Percentiles rank a stretch among this genome's conserved stretches.
Evolutionary conservation across 2,797 vertebrate genomes (phyloP).

Genomic region (Cirrhinus mrigala): DNA sequence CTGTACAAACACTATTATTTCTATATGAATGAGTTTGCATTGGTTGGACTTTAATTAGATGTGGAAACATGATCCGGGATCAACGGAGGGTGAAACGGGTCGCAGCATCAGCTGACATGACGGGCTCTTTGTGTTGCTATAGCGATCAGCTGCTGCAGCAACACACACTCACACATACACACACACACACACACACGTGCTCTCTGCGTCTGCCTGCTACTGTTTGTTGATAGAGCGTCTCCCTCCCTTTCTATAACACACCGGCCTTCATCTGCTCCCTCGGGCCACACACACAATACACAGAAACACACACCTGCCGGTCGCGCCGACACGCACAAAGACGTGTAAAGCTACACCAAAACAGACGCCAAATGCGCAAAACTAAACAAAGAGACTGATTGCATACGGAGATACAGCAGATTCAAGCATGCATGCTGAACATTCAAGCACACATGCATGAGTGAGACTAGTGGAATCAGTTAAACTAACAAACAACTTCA

Average conservation of each 20-base stretch:
- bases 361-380: constrained; percentile 13
- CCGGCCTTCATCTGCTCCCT: constrained; percentile 4
- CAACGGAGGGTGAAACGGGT: constrained; percentile 38
- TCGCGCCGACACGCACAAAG: constrained; percentile 3
- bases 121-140: constrained; percentile 49
- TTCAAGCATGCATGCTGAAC: not conserved
- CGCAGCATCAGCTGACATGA: constrained; percentile 44
- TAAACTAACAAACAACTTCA: not conserved
- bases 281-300: not conserved
- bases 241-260: not conserved
- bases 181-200: constrained; percentile 32
- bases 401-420: not conserved
- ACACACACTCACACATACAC: constrained; percentile 38
- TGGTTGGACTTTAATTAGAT: constrained; percentile 28
- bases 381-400: constrained; percentile 42
- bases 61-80: constrained; percentile 37
- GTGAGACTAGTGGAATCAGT: not conserved
- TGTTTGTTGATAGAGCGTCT: constrained; percentile 45
- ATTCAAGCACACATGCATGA: not conserved
- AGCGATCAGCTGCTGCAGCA: constrained; percentile 44
- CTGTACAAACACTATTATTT: not conserved
- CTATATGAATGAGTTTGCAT: not conserved
- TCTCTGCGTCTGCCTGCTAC: constrained; percentile 10
- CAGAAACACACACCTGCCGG: constrained; percentile 30
- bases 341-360: constrained; percentile 25